These are phyloP conservation scores for Petrolisthes cinctipes DNA, from an alignment of 2,888 invertebrate genomes.

Conservation along the genomic window DNA sequence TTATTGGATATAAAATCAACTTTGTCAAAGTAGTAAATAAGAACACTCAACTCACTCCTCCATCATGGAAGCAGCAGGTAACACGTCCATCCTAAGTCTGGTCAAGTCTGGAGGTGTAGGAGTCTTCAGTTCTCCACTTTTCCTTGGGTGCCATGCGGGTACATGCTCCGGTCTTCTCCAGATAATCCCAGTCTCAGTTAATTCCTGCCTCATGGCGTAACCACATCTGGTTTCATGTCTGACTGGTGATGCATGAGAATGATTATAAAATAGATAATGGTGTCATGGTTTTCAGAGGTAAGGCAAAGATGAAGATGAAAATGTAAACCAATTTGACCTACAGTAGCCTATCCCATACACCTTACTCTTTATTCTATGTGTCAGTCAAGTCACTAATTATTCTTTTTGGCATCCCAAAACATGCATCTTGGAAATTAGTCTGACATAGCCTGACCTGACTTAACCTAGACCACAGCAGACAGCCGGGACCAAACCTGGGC, in stretches of 20 bases:
- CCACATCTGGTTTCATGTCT: conserved; percentile 21
- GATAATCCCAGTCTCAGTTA: conserved; percentile 49
- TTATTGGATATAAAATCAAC: background rate
- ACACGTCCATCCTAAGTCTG: background rate
- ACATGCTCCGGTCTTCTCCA: conserved; percentile 53
- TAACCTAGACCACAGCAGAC: no score
- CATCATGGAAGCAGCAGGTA: conserved; percentile 4
- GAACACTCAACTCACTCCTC: conserved; percentile 33
- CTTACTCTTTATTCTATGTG: no score
- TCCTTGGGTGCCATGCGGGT: conserved; percentile 42
- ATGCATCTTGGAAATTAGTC: no score
- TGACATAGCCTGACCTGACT: no score
- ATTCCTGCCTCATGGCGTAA: conserved; percentile 59
- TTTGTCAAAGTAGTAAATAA: background rate
- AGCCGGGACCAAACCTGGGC: no score
- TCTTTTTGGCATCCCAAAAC: no score
- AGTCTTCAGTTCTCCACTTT: conserved; percentile 51
- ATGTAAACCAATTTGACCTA: no score
- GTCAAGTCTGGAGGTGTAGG: conserved; percentile 7
- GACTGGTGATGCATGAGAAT: background rate
- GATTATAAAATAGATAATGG: no score
- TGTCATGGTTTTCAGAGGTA: no score
- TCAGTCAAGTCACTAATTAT: no score
- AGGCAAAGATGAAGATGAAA: no score
- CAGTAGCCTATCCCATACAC: no score